These are phyloP conservation scores for Otocyon megalotis DNA, from an alignment of 2,113 vertebrate species.

Conservation along the genomic window DNA sequence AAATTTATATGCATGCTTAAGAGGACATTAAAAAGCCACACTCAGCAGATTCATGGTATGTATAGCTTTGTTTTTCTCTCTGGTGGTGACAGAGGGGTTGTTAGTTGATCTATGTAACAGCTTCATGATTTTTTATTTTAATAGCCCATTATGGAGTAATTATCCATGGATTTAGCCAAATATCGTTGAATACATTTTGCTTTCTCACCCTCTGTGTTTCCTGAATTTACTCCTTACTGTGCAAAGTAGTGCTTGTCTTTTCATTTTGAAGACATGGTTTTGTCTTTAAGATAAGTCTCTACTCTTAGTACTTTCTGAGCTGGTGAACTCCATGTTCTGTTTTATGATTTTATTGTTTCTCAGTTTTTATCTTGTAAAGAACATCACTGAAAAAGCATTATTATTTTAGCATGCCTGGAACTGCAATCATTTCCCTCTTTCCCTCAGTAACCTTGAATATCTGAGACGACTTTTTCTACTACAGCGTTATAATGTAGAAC, in stretches of 20 bases:
- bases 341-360: slow-evolving; percentile 23
- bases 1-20: background rate
- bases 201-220: background rate
- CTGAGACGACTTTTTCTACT: slow-evolving; percentile 6
- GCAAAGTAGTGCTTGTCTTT: slow-evolving; percentile 3
- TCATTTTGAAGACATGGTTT: background rate
- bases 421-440: background rate
- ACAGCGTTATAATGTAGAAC: background rate
- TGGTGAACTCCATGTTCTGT: background rate
- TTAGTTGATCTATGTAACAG: slow-evolving; percentile 1
- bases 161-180: slow-evolving; percentile 19
- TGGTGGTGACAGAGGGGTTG: background rate
- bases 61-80: slow-evolving; percentile 30
- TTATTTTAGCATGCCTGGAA: slow-evolving; percentile 24
- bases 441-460: background rate
- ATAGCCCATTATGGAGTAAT: background rate
- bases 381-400: background rate
- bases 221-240: background rate
- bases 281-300: background rate
- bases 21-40: background rate
- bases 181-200: slow-evolving; percentile 9
- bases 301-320: slow-evolving; percentile 27
- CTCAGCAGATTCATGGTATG: background rate
- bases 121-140: slow-evolving; percentile 33
- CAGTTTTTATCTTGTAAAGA: slow-evolving; percentile 31